Base-by-base conservation (phyloP, 2,888 invertebrate genomes). In the Orthosia cruda region DNA sequence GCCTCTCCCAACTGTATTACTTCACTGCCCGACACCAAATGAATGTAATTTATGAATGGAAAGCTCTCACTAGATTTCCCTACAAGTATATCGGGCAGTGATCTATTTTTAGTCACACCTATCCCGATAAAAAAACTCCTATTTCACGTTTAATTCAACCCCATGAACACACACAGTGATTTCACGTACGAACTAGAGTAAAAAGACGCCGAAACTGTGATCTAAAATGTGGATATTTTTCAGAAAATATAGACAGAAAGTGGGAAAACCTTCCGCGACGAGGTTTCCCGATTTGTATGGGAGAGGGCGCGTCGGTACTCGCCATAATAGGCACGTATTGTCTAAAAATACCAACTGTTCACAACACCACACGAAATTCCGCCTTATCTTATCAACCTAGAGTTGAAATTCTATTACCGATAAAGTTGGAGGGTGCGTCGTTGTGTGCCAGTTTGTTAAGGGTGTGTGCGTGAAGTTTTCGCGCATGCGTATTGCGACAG, bases 31-130 rank as follows among this genome's bases (percentile, higher is more conserved):
- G 88, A 91, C 92, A 92, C 89, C 88, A 94, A 95, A 93, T 94
- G 95, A 95, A 94, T 93, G 93, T 92, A 90, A 89, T 93, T 95
- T 94, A 95, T 96, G 95, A 96, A 96, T 96, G 96, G 91, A 90
- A 91, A 87, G 89, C 89, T 89, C 90, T 91, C 90, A 91, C 91
- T 92, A 91, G 91, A 91, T 92, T 90, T 91, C 84, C 91, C 91
- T 87, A 89, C 89, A 87, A 92, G 91, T 90, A 93, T 91, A 91
- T 93, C 90, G 88, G 89, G 88, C 86, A 88, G 87, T 81, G 86
- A 87, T 92, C 94, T 95, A 95, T 94, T 94, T 95, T 92, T 95
- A 95, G 94, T 91, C 71, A 80, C 89, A 87, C 80, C 83, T 90
- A 89, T 88, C 78, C 71, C 70, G 71, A 79, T 54, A 74, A 86